These are phyloP conservation scores for Dolichotis patagonum DNA, from an alignment of 2,113 vertebrate species.

Conservation along the genomic window DNA sequence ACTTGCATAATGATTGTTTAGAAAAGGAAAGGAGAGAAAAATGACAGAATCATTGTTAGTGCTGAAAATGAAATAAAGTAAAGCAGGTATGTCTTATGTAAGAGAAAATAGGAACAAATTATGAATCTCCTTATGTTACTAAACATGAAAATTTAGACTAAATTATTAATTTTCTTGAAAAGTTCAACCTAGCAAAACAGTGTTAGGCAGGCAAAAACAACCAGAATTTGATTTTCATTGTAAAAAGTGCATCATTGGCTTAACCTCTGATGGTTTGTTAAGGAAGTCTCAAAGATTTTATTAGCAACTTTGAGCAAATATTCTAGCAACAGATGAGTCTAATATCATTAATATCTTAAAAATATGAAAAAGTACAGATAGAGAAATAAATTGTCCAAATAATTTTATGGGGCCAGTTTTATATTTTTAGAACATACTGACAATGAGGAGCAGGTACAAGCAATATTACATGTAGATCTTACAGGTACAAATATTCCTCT, in stretches of 20 bases:
- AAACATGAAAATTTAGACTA: background rate
- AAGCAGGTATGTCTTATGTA: background rate
- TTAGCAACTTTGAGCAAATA: background rate
- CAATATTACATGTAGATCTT: background rate
- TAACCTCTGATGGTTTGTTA: background rate
- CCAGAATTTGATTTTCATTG: background rate
- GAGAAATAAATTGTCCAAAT: background rate
- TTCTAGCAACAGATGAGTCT: background rate
- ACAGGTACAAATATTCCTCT: background rate
- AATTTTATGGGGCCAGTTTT: background rate
- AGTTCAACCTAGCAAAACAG: background rate
- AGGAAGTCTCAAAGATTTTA: background rate
- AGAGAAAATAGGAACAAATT: background rate
- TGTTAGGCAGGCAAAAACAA: background rate
- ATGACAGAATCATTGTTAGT: background rate
- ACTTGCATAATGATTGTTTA: background rate
- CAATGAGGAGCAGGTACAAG: background rate
- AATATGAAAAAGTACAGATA: background rate
- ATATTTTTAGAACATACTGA: background rate
- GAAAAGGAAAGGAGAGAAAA: background rate
- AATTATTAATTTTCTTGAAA: background rate
- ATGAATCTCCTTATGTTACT: background rate
- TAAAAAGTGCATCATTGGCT: background rate
- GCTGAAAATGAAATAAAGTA: background rate
- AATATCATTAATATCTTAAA: background rate